phyloP scores from a whole-genome alignment of 2,113 vertebrate genomes.

The Saccopteryx leptura region DNA sequence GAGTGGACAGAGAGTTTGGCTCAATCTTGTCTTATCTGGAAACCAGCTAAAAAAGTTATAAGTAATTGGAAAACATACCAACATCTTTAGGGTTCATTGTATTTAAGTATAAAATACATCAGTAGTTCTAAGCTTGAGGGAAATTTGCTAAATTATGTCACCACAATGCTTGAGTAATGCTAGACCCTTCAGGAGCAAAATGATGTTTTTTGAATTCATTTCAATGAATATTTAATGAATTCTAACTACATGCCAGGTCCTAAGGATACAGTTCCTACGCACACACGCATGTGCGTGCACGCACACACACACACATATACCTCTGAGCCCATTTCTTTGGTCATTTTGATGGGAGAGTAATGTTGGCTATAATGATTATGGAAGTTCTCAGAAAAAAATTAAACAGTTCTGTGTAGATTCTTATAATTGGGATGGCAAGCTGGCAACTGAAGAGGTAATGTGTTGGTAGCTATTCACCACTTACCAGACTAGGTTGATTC shows the following conservation, averaged over 20 bases:
- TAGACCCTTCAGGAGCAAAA: not conserved
- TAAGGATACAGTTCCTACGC: fast-evolving
- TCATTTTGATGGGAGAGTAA: not conserved
- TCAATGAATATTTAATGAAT: not conserved
- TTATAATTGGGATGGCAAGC: not conserved
- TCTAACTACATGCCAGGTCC: not conserved
- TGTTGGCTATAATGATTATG: not conserved
- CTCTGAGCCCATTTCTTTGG: not conserved
- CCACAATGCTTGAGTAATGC: not conserved
- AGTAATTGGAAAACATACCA: not conserved
- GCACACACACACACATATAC: too few species aligned
- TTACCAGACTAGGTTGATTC: not conserved
- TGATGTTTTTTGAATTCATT: not conserved
- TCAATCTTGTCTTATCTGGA: not conserved
- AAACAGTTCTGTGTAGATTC: not conserved
- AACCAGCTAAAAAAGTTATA: not conserved
- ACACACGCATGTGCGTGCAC: too few species aligned
- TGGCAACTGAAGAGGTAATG: not conserved
- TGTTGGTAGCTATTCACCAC: not conserved
- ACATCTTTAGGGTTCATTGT: not conserved
- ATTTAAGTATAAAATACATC: not conserved
- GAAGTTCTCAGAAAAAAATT: conserved; percentile 44
- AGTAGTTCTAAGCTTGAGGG: not conserved
- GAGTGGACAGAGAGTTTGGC: not conserved
- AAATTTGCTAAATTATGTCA: not conserved